Percentiles rank a stretch among this genome's conserved stretches.
Evolutionary conservation across 1,140 invertebrate species (phyloP).

Genomic region (Nixonia krombeini): DNA sequence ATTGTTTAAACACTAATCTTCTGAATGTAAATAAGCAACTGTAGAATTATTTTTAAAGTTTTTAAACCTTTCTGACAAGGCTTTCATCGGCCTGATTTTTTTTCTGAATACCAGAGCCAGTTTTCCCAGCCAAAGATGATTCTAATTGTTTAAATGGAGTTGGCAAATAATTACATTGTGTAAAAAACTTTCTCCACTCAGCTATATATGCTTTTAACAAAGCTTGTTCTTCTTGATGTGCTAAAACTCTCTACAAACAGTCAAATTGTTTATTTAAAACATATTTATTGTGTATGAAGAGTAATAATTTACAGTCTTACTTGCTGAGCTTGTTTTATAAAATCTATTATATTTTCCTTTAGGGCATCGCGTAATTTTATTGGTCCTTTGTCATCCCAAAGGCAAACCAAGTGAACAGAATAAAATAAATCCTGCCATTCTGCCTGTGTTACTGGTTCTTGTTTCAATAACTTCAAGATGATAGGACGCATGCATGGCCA

Average conservation of each 20-base stretch:
- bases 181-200: constrained; percentile 98
- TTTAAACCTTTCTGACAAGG: constrained; percentile 84
- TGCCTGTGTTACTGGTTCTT: constrained; percentile 91
- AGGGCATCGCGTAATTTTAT: constrained; percentile 89
- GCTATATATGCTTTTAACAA: constrained; percentile 95
- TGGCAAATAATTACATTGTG: constrained; percentile 96
- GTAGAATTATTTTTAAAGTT: constrained; percentile 2
- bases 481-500: constrained; percentile 96
- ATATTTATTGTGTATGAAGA: background rate
- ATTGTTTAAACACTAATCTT: no score
- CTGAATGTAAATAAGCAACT: no score
- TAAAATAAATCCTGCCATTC: constrained; percentile 99
- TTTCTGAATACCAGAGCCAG: constrained; percentile 76
- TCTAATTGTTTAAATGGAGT: constrained; percentile 96
- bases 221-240: constrained; percentile 94
- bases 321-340: constrained; percentile 93
- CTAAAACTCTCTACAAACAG: constrained; percentile 79
- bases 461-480: constrained; percentile 91
- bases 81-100: constrained; percentile 87
- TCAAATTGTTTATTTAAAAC: constrained; percentile 1
- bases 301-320: constrained; percentile 63
- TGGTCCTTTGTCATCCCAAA: constrained; percentile 97
- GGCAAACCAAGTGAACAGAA: constrained; percentile 92
- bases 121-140: constrained; percentile 80
- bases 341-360: constrained; percentile 93